Percentiles rank a stretch among this genome's conserved stretches.
These are phyloP conservation scores for Thera obeliscata DNA, from an alignment of 2,888 invertebrate genomes.

Conservation along the genomic window DNA sequence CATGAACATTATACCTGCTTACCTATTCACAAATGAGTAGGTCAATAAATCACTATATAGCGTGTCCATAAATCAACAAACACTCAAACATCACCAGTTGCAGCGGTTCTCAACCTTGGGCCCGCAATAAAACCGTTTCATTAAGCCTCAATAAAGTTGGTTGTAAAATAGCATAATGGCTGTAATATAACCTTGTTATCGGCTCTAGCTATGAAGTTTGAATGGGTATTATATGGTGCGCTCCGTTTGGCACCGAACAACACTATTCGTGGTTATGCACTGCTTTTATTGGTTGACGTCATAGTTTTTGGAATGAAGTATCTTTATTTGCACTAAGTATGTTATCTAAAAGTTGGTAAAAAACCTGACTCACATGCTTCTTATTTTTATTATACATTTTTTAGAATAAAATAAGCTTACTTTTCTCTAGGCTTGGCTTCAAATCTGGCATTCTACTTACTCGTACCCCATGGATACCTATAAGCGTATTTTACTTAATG, in stretches of 20 bases:
- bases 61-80: constrained; percentile 28
- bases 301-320: too few relatives aligned
- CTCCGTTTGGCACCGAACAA: constrained; percentile 47
- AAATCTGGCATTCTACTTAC: too few relatives aligned
- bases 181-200: constrained; percentile 67
- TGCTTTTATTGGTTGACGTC: too few relatives aligned
- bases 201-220: constrained; percentile 50
- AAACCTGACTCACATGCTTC: too few relatives aligned
- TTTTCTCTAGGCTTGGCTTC: too few relatives aligned
- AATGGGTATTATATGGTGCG: constrained; percentile 51
- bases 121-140: constrained; percentile 58
- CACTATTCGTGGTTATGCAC: neutral
- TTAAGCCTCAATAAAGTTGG: constrained; percentile 64
- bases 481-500: too few relatives aligned
- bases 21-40: constrained; percentile 6
- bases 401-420: too few relatives aligned
- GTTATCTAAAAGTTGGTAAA: too few relatives aligned
- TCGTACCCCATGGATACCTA: too few relatives aligned
- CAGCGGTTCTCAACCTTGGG: constrained; percentile 61
- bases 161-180: constrained; percentile 68
- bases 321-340: too few relatives aligned
- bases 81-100: constrained; percentile 33
- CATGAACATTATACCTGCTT: neutral
- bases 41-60: constrained; percentile 23
- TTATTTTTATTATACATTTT: too few relatives aligned